Base-by-base conservation (phyloP, 2,113 vertebrate genomes). In the Sprattus sprattus region DNA sequence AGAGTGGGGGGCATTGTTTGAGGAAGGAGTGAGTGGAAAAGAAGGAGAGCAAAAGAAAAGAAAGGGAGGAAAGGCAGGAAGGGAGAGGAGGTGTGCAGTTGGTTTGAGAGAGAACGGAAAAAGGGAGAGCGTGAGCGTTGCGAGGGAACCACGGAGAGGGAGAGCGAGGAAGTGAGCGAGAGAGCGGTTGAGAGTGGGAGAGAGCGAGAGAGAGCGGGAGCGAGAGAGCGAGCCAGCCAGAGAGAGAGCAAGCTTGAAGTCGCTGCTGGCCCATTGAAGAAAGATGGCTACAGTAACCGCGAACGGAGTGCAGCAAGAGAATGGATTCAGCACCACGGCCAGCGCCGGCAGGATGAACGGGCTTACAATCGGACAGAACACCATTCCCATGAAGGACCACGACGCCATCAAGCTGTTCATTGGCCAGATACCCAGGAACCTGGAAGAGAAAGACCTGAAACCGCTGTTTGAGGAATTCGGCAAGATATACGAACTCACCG, bases 321-420 rank as follows among this genome's bases (percentile, higher is more conserved):
- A 96, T 95, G 94, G 95, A 90, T 96, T 96, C 96, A 97, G 95
- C 96, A 97, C 95, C 95, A 93, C 95, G 95, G 94, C 96, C 96
- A 97, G 96, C 96, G 94, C 93, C 94, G 95, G 94, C 93, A 96
- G 96, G 93, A 97, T 97, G 96, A 97, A 97, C 96, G 97, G 97
- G 91, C 94, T 97, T 91, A 95, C 93, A 91, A 93, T 95, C 94
- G 95, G 95, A 89, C 94, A 95, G 93, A 96, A 94, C 95, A 94
- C 96, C 94, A 97, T 97, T 93, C 97, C 97, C 92, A 98, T 98
- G 97, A 98, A 98, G 96, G 97, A 98, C 95, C 97, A 97, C 96
- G 97, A 98, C 96, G 97, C 97, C 96, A 98, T 98, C 97, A 99
- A 99, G 96, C 97, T 99, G 85, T 99, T 99, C 96, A 96, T 99